Evolutionary conservation across 2,113 vertebrate species (phyloP).

Genomic region (Amphiprion ocellaris): DNA sequence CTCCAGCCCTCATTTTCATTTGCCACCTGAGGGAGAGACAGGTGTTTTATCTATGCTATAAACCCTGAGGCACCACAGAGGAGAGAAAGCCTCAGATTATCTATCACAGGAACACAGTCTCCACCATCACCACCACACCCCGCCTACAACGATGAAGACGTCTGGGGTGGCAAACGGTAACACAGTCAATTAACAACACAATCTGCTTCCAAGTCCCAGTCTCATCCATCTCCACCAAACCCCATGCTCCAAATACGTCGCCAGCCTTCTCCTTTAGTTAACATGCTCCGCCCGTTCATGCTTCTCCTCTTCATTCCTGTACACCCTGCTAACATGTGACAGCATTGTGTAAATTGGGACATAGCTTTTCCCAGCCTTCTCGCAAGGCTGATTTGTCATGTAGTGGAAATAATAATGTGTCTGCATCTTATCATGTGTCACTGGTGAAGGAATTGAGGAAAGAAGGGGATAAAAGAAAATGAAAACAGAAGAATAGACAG

Average conservation of each 20-base stretch:
- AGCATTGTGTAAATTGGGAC: constrained; percentile 1
- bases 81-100: constrained; percentile 28
- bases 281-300: constrained; percentile 8
- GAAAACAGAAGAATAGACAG: background rate
- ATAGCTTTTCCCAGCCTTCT: background rate
- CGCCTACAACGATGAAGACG: constrained; percentile 42
- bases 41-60: constrained; percentile 40
- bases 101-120: constrained; percentile 14
- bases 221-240: constrained; percentile 48
- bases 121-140: background rate
- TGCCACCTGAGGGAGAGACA: constrained; percentile 25
- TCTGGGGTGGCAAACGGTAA: constrained; percentile 47
- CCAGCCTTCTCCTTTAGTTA: constrained; percentile 6
- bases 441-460: background rate
- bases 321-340: background rate
- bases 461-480: background rate
- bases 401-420: constrained; percentile 4
- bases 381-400: constrained; percentile 28
- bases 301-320: background rate
- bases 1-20: constrained; percentile 6
- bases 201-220: constrained; percentile 49
- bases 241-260: constrained; percentile 14
- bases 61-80: constrained; percentile 6
- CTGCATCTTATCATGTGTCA: constrained; percentile 1
- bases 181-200: constrained; percentile 66